phyloP scores from a whole-genome alignment of 1,140 invertebrate species.

The Choristoneura fumiferana region DNA sequence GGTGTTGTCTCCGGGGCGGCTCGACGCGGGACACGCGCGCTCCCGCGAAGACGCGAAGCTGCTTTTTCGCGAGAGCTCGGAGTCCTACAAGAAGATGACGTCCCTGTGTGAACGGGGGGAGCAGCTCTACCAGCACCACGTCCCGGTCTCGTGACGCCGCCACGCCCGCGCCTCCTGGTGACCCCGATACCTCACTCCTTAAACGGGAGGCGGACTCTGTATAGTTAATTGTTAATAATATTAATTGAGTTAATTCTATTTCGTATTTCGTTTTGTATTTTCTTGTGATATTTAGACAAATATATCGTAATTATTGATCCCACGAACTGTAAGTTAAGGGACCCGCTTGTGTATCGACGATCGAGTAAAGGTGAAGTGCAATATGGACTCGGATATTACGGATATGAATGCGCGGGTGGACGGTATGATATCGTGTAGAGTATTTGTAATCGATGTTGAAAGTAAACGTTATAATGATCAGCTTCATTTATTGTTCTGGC shows the following conservation, averaged over 20 bases:
- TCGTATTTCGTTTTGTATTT: constrained; percentile 75
- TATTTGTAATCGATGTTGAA: constrained; percentile 77
- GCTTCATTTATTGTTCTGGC: constrained; percentile 77
- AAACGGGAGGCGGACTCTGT: constrained; percentile 52
- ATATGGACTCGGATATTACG: constrained; percentile 66
- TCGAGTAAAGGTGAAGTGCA: constrained; percentile 64
- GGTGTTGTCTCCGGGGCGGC: constrained; percentile 67
- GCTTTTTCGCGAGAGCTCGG: constrained; percentile 77
- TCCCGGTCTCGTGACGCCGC: constrained; percentile 76
- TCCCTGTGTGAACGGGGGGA: constrained; percentile 76
- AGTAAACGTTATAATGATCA: constrained; percentile 76
- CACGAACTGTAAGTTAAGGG: constrained; percentile 75
- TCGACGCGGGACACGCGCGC: constrained; percentile 64
- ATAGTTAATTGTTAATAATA: constrained; percentile 76
- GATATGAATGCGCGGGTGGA: constrained; percentile 55
- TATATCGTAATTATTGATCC: constrained; percentile 70
- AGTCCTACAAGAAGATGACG: constrained; percentile 77
- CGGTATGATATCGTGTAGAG: constrained; percentile 67
- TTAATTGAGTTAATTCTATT: constrained; percentile 74
- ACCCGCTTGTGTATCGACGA: constrained; percentile 56
- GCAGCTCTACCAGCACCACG: constrained; percentile 77
- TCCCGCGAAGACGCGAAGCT: constrained; percentile 68
- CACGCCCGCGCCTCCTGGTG: constrained; percentile 60
- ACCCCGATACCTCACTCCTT: constrained; percentile 41
- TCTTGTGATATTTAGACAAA: constrained; percentile 78